Percentiles rank a stretch among this genome's conserved stretches.
These are phyloP conservation scores for Poecilia picta DNA, from an alignment of 2,797 vertebrate species.

Conservation along the genomic window DNA sequence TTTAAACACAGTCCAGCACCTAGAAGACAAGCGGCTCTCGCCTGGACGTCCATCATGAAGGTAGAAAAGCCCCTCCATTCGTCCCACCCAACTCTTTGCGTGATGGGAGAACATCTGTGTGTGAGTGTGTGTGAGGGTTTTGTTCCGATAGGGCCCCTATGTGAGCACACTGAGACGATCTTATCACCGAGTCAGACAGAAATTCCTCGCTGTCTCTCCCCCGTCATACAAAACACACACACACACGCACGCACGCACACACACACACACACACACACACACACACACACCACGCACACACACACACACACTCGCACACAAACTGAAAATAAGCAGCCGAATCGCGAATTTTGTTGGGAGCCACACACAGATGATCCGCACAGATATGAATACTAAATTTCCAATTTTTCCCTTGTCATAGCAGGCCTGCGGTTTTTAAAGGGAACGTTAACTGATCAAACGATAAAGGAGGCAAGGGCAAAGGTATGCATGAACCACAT, in stretches of 20 bases:
- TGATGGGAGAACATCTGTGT: conserved; percentile 39
- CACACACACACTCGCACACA: conserved; percentile 15
- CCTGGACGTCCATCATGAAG: conserved; percentile 8
- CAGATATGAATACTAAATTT: conserved; percentile 50
- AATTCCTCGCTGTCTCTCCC: conserved; percentile 63
- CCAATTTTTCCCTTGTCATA: conserved; percentile 56
- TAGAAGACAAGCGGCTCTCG: background rate
- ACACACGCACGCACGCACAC: conserved; percentile 14
- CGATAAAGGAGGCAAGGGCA: conserved; percentile 73
- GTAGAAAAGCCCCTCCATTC: conserved; percentile 22
- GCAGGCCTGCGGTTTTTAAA: conserved; percentile 62
- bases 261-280: conserved; percentile 14
- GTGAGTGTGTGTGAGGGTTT: conserved; percentile 21
- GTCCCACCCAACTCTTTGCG: conserved; percentile 20
- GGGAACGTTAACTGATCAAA: conserved; percentile 67
- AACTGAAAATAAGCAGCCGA: conserved; percentile 51
- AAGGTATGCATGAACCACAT: conserved; percentile 76
- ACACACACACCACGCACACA: background rate
- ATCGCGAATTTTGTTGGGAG: conserved; percentile 49
- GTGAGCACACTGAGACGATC: conserved; percentile 68
- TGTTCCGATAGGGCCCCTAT: conserved; percentile 71
- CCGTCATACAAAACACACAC: conserved; percentile 24
- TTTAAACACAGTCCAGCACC: background rate
- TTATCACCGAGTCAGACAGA: conserved; percentile 72
- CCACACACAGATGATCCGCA: conserved; percentile 33